Conservation (phyloP, 2,888 invertebrate genomes). For the Eupelmus urozonus region DNA sequence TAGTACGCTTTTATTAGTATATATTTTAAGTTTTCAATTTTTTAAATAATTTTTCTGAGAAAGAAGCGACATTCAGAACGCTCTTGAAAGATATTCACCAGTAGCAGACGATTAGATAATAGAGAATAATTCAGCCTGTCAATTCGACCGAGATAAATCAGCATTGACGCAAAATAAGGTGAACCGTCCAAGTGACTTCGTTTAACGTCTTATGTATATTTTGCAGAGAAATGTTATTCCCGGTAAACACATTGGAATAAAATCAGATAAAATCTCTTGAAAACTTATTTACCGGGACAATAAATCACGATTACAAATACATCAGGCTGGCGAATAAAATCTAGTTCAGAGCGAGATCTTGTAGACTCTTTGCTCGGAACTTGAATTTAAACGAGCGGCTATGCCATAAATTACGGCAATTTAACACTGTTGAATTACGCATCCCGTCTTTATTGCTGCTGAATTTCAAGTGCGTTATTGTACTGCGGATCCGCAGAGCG, state of each 20-base stretch:
- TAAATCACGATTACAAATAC: conserved; percentile 4
- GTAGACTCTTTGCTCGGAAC: conserved; percentile 5
- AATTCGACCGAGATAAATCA: no score
- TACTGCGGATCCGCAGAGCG: not conserved
- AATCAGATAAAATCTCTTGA: not conserved
- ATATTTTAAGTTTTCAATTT: no score
- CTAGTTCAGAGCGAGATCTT: conserved; percentile 18
- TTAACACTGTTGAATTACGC: conserved; percentile 41
- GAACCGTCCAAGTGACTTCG: no score
- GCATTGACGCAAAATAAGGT: no score
- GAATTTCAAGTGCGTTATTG: conserved; percentile 18
- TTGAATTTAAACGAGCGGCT: conserved; percentile 31
- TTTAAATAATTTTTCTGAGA: no score
- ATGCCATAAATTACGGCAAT: conserved; percentile 44
- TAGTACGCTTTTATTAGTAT: no score
- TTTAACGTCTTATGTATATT: not conserved
- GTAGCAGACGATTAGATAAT: not conserved
- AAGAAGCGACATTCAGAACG: no score
- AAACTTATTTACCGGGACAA: not conserved
- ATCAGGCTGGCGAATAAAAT: conserved; percentile 4
- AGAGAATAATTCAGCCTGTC: not conserved
- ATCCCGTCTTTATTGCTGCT: conserved; percentile 14
- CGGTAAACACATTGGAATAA: not conserved
- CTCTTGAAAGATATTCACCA: no score
- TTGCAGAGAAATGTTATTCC: not conserved